Evolutionary conservation across 2,113 vertebrate species (phyloP).

Genomic region (Myiozetetes cayanensis): DNA sequence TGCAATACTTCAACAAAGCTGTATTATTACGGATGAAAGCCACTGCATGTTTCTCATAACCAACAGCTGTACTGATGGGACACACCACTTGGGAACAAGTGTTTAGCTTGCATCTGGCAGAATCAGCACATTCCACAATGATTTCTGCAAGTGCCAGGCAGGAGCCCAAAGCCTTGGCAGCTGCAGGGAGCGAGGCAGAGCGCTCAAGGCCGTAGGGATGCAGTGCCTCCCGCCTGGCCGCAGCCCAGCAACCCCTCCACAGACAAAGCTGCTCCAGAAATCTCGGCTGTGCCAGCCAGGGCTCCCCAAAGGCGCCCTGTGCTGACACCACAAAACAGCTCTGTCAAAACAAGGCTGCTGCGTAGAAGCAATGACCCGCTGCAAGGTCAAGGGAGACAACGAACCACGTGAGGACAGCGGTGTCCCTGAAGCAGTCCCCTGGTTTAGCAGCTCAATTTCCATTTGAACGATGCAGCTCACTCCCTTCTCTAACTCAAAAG

Average conservation of each 20-base stretch:
- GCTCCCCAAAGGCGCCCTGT: not conserved
- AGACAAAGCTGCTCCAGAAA: not conserved
- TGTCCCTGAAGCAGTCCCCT: not conserved
- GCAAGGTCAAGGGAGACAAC: not conserved
- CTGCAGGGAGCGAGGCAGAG: not conserved
- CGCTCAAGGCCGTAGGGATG: not conserved
- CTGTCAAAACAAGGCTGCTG: not conserved
- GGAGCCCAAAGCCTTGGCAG: constrained; percentile 19
- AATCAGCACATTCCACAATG: constrained; percentile 47
- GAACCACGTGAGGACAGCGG: accelerated
- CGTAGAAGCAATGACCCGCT: not conserved
- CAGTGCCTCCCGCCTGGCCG: not conserved
- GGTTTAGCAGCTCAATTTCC: not conserved
- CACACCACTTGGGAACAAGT: not conserved
- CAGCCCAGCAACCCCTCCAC: not conserved
- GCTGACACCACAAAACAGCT: not conserved
- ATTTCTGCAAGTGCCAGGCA: constrained; percentile 39
- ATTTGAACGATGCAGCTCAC: not conserved
- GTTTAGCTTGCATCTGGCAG: constrained; percentile 14
- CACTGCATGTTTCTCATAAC: not conserved
- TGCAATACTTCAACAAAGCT: constrained; percentile 2
- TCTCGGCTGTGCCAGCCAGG: not conserved
- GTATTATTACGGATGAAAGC: not conserved
- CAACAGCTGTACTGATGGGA: constrained; percentile 33
- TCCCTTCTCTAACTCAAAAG: not conserved